Base-by-base conservation (phyloP, 2,888 invertebrate species). In the Trimorus sp. region DNA sequence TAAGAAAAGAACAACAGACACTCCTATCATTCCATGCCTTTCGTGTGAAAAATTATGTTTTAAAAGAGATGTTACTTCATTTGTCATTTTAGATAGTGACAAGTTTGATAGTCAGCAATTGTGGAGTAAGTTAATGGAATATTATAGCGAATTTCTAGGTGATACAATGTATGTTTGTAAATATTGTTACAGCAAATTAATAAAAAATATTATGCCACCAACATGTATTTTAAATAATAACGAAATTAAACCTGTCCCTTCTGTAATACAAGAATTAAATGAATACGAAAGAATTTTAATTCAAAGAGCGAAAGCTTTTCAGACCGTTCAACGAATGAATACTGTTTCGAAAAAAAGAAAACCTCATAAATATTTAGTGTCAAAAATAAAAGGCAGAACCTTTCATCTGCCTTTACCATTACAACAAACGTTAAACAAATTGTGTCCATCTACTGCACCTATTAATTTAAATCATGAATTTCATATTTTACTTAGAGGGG, bases 401-500 rank as follows among this genome's bases (percentile, higher is more conserved):
- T 89, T 89, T 70, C 89, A 90, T 85, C 75, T 90, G n/a, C 89
- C 90, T 11, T 80, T 90, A n/a, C 89, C 89, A 1, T 16, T 88
- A 6, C 86, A 90, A 84, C 83, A 87, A 84, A 90, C 89, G 1
- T 60, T 89, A 9, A 85, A 86, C 2, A 60, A 68, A 45, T 7
- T 56, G 38, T 59, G 59, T 16, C 51, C 69, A 26, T 7, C 66
- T n/a, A 26, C 54, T 11, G 65, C 42, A 26, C 56, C 56, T 11
- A 68, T 68, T 9, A 68, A 68, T 56, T 8, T 37, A 9, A 83
- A 89, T 78, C 87, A 86, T 40, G 88, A 89, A 84, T 45, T 89
- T 7, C 88, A 85, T 71, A 88, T 90, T 56, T 60, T 89, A 15
- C 86, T 90, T 1, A 86, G 89, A 58, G 82, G 88, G 37, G 73